phyloP scores from a whole-genome alignment of 2,888 invertebrate genomes.

The Oscheius sp. region DNA sequence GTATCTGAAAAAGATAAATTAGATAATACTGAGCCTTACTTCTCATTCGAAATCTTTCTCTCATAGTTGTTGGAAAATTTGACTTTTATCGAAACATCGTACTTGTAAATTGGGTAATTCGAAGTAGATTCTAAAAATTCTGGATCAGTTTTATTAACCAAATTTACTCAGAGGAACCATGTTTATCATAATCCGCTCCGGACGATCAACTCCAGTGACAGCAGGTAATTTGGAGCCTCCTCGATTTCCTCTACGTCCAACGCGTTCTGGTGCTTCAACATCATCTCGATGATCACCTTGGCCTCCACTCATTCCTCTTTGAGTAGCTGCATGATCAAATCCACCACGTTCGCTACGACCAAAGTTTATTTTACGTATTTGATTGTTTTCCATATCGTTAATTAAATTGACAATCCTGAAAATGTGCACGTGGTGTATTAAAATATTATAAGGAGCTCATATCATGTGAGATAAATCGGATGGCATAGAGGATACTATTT shows the following conservation, averaged over 20 bases:
- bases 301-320: neutral
- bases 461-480: no score
- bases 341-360: no score
- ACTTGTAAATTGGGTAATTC: neutral
- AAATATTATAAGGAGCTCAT: no score
- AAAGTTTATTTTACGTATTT: constrained; percentile 9
- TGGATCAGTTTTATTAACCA: neutral
- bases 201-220: neutral
- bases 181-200: neutral
- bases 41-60: neutral
- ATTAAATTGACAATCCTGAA: no score
- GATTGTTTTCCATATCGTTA: no score
- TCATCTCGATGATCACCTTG: no score
- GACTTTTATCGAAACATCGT: neutral
- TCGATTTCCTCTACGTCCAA: neutral
- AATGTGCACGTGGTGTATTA: no score
- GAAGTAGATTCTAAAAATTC: neutral
- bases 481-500: no score
- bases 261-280: no score
- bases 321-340: neutral
- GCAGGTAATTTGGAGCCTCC: neutral
- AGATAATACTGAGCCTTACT: neutral
- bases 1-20: neutral
- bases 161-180: neutral
- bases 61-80: neutral